Conservation (phyloP, 2,797 vertebrate genomes). For the Muscicapa striata region DNA sequence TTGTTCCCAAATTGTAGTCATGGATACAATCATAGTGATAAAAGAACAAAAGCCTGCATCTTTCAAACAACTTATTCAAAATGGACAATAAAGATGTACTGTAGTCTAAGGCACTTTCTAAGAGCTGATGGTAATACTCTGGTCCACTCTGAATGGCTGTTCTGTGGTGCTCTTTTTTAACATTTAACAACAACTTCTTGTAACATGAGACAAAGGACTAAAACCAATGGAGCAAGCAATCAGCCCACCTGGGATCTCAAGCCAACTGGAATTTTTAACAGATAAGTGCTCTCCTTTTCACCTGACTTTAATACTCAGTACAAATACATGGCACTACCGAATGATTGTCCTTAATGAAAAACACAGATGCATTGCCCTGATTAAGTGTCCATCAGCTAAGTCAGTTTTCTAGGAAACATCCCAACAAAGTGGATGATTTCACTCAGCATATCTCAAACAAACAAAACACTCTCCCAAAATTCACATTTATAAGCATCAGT, state of each 20-base stretch:
- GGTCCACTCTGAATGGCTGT: not conserved
- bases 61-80: not conserved
- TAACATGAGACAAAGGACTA: not conserved
- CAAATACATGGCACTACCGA: not conserved
- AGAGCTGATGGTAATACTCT: not conserved
- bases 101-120: not conserved
- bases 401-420: slow-evolving; percentile 23
- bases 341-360: not conserved
- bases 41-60: not conserved
- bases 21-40: fast-evolving
- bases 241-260: not conserved
- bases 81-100: not conserved
- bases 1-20: not conserved
- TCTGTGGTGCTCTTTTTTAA: not conserved
- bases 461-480: slow-evolving; percentile 19
- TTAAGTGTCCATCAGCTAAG: not conserved
- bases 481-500: not conserved
- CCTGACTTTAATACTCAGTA: not conserved
- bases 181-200: not conserved
- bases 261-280: not conserved
- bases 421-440: not conserved
- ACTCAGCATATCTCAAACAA: slow-evolving; percentile 1
- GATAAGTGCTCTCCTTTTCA: not conserved
- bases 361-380: not conserved
- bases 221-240: not conserved